Evolutionary conservation across 1,140 invertebrate species (phyloP).

Genomic region (Heliothis subflexa): DNA sequence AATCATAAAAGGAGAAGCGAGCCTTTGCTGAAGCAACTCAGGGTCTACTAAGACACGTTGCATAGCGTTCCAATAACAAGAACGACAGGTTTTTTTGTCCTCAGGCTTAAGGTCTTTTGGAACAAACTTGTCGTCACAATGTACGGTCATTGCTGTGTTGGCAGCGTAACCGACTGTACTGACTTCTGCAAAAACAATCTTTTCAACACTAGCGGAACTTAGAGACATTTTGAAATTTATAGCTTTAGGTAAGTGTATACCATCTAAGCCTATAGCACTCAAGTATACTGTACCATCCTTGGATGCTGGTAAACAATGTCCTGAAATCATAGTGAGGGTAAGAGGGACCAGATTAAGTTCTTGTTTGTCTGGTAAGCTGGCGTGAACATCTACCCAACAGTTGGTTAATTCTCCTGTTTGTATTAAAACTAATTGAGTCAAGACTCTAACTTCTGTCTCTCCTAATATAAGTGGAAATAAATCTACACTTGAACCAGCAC

Average conservation of each 20-base stretch:
- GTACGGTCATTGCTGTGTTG: slow-evolving; percentile 63
- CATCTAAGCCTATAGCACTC: slow-evolving; percentile 67
- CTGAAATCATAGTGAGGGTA: slow-evolving; percentile 73
- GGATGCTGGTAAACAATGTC: slow-evolving; percentile 70
- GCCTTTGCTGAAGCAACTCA: slow-evolving; percentile 55
- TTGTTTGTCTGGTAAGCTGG: slow-evolving; percentile 47
- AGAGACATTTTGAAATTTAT: slow-evolving; percentile 74
- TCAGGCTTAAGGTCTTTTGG: slow-evolving; percentile 58
- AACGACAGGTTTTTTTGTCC: slow-evolving; percentile 60
- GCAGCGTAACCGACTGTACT: slow-evolving; percentile 66
- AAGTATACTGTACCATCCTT: slow-evolving; percentile 75
- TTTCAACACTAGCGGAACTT: slow-evolving; percentile 61
- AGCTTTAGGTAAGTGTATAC: slow-evolving; percentile 56
- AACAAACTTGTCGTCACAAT: slow-evolving; percentile 70
- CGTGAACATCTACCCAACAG: slow-evolving; percentile 60
- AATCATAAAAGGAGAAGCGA: slow-evolving; percentile 65
- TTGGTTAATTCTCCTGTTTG: slow-evolving; percentile 58
- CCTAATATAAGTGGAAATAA: slow-evolving; percentile 75
- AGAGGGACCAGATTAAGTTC: slow-evolving; percentile 60
- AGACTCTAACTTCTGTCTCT: slow-evolving; percentile 65
- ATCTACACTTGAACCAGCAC: slow-evolving; percentile 72
- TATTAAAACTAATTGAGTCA: slow-evolving; percentile 61
- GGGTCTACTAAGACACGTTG: slow-evolving; percentile 72
- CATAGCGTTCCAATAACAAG: slow-evolving; percentile 77
- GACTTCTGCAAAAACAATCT: slow-evolving; percentile 70